Evolutionary conservation across 1,140 invertebrate species (phyloP), one percentile per base, ranked within the genome.

Genomic region (Temnothorax curvispinosus): DNA sequence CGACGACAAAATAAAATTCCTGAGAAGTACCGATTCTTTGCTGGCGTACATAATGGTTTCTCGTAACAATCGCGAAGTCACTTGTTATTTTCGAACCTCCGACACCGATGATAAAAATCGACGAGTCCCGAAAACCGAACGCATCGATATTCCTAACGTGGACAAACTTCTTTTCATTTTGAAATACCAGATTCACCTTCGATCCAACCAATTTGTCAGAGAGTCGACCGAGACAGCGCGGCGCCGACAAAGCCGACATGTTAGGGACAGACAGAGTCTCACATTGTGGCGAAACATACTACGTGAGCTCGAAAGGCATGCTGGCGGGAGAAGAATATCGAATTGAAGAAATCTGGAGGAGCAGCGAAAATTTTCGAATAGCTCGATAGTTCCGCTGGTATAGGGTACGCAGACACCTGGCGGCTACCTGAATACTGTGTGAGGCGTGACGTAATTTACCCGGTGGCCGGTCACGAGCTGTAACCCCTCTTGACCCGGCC

Each of bases 371-470:
- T 74, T 74, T 87, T 87, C 69, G 74, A 85, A 88, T 78, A 85
- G 89, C 60, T 75, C 74, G 47, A 86, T 82, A 72, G 84, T 87
- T 85, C 56, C 67, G 62, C 62, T 72, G 15, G 82, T 52, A n/a
- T 52, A n/a, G 80, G 81, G 72, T 75, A 85, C 27, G 77, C 65
- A 65, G 62, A 92, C 92, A 92, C 92, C 92, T 92, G 92, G 92
- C 82, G 35, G 52, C 84, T 92, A 92, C 92, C 92, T 92, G 91
- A 88, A 64, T 77, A 82, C 58, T 41, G 32, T 44, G 75, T 32
- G 65, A 81, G 88, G 90, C 91, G 91, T 92, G 91, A 92, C 89
- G 86, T 91, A 91, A 92, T 91, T 89, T 89, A 85, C 44, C 78
- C 21, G 65, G 35, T 72, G 54, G 52, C 15, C n/a, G 21, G 62